Percentiles rank a stretch among this genome's conserved stretches.
These are phyloP conservation scores for Autographa pulchrina DNA, from an alignment of 2,888 invertebrate species.

Conservation along the genomic window DNA sequence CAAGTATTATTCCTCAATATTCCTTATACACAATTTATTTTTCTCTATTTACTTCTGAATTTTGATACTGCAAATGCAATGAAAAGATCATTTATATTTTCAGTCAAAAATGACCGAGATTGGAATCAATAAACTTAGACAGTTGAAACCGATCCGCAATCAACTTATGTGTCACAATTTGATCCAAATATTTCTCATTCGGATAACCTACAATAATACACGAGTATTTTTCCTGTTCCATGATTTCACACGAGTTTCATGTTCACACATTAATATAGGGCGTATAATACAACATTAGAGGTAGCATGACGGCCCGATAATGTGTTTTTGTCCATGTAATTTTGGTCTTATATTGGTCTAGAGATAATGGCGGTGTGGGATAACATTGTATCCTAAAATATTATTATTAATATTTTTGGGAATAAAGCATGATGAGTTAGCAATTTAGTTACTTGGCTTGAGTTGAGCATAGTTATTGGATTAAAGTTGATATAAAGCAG, in stretches of 20 bases:
- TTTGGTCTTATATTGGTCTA: slow-evolving; percentile 1
- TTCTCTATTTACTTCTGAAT: no score
- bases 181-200: not conserved
- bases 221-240: not conserved
- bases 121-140: not conserved
- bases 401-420: not conserved
- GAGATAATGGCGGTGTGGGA: not conserved
- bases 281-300: not conserved
- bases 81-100: no score
- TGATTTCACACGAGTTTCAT: slow-evolving; percentile 2
- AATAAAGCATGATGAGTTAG: not conserved
- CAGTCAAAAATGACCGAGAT: no score
- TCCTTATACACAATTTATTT: no score
- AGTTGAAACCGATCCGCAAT: not conserved
- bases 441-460: not conserved
- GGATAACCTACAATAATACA: not conserved
- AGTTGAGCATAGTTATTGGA: not conserved
- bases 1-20: no score
- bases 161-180: not conserved
- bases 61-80: no score
- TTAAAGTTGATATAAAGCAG: not conserved
- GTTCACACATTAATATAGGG: not conserved
- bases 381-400: not conserved
- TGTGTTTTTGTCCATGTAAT: slow-evolving; percentile 1
- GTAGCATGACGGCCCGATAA: not conserved